Evolutionary conservation across 2,797 vertebrate species (phyloP).

Genomic region (Trachops cirrhosus): DNA sequence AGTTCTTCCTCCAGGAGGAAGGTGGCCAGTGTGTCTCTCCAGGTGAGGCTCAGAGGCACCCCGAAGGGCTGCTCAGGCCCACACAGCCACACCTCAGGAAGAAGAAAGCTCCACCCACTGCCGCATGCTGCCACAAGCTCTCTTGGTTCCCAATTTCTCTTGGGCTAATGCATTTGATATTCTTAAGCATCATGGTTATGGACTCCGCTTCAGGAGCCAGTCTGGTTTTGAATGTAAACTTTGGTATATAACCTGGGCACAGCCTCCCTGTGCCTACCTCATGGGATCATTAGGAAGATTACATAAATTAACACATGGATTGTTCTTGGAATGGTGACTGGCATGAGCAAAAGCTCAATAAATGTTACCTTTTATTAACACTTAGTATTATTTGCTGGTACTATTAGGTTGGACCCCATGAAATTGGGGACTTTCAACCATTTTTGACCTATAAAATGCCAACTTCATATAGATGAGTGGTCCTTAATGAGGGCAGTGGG

Average conservation of each 20-base stretch:
- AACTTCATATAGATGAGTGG: background rate
- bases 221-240: background rate
- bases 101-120: background rate
- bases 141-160: background rate
- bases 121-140: rapidly evolving
- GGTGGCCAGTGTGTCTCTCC: background rate
- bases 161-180: background rate
- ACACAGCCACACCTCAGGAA: background rate
- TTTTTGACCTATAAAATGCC: background rate
- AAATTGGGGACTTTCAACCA: background rate
- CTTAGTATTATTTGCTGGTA: background rate
- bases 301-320: background rate
- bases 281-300: background rate
- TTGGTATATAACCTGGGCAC: background rate
- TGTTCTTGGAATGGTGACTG: background rate
- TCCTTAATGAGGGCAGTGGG: background rate
- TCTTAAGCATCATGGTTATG: background rate
- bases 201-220: background rate
- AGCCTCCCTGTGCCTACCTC: background rate
- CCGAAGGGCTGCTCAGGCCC: background rate
- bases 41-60: background rate
- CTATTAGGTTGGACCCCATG: background rate
- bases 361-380: background rate
- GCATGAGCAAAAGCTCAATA: background rate
- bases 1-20: background rate